phyloP scores from a whole-genome alignment of 2,113 vertebrate genomes.

The Mastomys natalensis region DNA sequence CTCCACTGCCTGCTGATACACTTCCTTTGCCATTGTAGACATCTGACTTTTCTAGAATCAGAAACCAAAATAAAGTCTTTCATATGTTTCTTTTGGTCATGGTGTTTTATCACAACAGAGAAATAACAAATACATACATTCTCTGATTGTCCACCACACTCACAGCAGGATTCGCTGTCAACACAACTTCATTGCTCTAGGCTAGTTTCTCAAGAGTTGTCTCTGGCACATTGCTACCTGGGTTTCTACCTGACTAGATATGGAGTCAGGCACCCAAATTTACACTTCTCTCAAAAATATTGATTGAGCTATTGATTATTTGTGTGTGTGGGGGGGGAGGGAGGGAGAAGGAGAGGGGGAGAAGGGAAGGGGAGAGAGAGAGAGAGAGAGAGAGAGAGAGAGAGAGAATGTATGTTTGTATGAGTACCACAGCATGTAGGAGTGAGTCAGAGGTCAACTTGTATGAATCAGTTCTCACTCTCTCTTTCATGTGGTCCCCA shows the following conservation, averaged over 20 bases:
- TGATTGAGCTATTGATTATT: background rate
- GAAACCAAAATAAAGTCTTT: background rate
- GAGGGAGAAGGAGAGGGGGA: too few species aligned
- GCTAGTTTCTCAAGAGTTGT: background rate
- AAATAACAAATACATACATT: background rate
- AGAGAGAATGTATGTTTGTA: background rate
- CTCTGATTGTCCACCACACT: fast-evolving
- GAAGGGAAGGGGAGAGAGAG: too few species aligned
- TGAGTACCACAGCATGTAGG: background rate
- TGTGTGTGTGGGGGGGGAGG: background rate
- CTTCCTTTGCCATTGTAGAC: background rate
- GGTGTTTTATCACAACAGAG: background rate
- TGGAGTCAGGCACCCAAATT: background rate
- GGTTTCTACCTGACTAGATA: background rate
- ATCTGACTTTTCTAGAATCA: background rate
- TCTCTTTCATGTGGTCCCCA: too few species aligned
- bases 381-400: background rate
- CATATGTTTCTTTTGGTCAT: background rate
- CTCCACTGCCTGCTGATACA: background rate
- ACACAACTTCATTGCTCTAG: background rate
- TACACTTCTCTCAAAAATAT: background rate
- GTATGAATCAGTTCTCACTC: background rate
- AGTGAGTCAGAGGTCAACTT: background rate
- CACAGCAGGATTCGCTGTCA: fast-evolving
- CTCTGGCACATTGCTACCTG: too few species aligned